phyloP scores from a whole-genome alignment of 1,140 invertebrate species.

The Trichomalopsis sarcophagae region DNA sequence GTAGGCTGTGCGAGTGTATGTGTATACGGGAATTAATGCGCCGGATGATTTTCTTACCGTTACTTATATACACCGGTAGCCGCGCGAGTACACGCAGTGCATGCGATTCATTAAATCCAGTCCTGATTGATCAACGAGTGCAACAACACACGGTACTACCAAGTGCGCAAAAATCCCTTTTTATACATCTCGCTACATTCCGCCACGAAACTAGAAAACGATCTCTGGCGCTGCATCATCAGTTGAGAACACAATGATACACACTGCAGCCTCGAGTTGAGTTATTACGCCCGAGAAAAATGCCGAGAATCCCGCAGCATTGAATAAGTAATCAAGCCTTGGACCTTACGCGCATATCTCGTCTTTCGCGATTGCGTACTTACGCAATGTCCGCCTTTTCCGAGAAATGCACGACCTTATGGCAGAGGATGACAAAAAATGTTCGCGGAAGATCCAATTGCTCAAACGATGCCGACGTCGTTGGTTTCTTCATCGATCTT shows the following conservation, averaged over 20 bases:
- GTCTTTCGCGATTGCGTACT: slow-evolving; percentile 1
- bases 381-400: slow-evolving; percentile 6
- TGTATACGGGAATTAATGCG: not conserved
- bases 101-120: not conserved
- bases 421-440: slow-evolving; percentile 19
- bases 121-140: not conserved
- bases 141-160: no score
- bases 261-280: no score
- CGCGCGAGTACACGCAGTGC: no score
- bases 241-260: no score
- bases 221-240: no score
- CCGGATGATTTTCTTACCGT: no score
- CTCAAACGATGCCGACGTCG: slow-evolving; percentile 11
- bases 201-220: no score
- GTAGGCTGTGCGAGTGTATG: not conserved
- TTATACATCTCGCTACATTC: no score
- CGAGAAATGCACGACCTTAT: not conserved
- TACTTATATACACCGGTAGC: no score
- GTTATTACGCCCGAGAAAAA: not conserved
- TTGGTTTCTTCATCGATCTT: not conserved
- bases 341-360: not conserved
- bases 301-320: not conserved
- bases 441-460: not conserved
- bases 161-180: no score
- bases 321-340: not conserved